Evolutionary conservation across 2,113 vertebrate species (phyloP), one percentile per base, ranked within the genome.

Genomic region (Ailurus styani): DNA sequence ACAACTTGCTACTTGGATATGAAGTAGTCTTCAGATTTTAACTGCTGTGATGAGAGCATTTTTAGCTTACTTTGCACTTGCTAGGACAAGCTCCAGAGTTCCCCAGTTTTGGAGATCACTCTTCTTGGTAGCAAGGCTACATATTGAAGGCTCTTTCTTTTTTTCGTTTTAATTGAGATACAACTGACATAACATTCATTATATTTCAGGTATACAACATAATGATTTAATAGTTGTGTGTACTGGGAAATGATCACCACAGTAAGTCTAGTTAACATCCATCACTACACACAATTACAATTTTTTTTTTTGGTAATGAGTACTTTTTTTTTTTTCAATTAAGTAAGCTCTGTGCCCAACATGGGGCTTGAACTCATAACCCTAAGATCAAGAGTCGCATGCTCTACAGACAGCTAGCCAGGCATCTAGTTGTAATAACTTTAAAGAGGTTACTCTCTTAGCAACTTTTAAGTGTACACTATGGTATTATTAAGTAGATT

Each of bases 41-140:
- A 37, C 13, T 47, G 17, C 54, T 42, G 47, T 42, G 82, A 66
- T 52, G 27, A 84, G 29, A 93, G 47, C 11, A 57, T 15, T 88
- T 82, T 77, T 62, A 45, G 34, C 12, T 86, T 86, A 86, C 37
- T 37, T 40, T 52, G 50, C 31, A 45, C 25, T 83, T 85, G 57
- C 12, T 25, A 60, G 83, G 34, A 50, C 40, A 50, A 55, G 6
- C 60, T 57, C 15, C 64, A 1, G 55, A 87, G 40, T 78, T 93
- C n/a, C 20, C 34, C 37, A 12, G 93, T 94, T 95, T 97, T 96
- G 90, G 94, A 97, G 77, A 77, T 97, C 93, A 75, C 88, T 87
- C 77, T 0, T 0, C 31, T 14, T 25, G 37, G 88, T 78, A 97
- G 31, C 13, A 83, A 55, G 47, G 45, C 55, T 70, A 82, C 21